Evolutionary conservation across 2,113 vertebrate genomes (phyloP).

Genomic region (Burhinus oedicnemus): DNA sequence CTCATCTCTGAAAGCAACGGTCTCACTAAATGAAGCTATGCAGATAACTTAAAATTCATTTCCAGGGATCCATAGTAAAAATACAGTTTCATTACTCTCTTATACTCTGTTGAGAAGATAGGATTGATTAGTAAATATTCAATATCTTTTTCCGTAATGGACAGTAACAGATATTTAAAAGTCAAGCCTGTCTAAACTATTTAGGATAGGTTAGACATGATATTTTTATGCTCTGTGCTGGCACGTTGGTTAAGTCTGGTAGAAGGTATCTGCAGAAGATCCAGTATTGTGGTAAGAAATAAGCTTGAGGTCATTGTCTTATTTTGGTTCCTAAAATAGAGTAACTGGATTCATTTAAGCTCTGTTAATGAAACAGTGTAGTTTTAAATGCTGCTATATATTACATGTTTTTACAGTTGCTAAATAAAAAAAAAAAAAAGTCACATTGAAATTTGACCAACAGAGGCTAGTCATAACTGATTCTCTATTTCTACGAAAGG

Average conservation of each 20-base stretch:
- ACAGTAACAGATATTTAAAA: not conserved
- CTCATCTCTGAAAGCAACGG: not conserved
- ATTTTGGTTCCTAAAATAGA: not conserved
- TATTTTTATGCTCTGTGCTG: not conserved
- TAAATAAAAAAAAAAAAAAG: not conserved
- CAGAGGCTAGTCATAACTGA: not conserved
- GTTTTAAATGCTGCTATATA: not conserved
- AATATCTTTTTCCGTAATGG: not conserved
- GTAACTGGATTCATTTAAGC: not conserved
- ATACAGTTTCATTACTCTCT: not conserved
- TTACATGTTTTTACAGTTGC: not conserved
- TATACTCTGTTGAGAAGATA: not conserved
- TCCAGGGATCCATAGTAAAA: not conserved
- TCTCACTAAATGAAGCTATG: not conserved
- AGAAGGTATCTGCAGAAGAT: not conserved
- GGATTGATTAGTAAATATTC: not conserved
- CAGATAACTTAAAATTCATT: not conserved
- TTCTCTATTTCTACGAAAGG: not conserved
- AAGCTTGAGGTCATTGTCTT: not conserved
- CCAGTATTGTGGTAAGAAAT: not conserved
- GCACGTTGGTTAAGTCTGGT: not conserved
- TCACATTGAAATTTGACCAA: not conserved
- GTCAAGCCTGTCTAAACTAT: not conserved
- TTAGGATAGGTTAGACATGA: not conserved
- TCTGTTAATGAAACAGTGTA: not conserved